Percentiles rank a stretch among this genome's conserved stretches.
These are phyloP conservation scores for Lutjanus argentimaculatus DNA, from an alignment of 2,797 vertebrate species.

Conservation along the genomic window DNA sequence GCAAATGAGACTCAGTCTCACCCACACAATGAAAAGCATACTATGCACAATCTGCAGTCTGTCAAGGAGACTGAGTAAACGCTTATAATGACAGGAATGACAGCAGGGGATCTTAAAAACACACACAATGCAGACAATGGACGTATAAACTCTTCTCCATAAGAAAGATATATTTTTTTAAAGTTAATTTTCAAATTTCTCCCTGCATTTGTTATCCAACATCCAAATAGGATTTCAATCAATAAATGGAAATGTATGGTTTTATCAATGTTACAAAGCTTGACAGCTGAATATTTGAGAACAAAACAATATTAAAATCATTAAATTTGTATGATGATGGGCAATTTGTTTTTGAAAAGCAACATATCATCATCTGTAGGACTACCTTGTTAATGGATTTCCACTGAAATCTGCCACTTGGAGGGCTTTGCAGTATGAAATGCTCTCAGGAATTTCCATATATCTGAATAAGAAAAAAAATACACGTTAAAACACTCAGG, in stretches of 20 bases:
- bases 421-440: slow-evolving; percentile 97
- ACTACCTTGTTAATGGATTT: slow-evolving; percentile 96
- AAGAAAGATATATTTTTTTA: background rate
- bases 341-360: background rate
- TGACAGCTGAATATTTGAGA: background rate
- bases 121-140: background rate
- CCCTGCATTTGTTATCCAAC: background rate
- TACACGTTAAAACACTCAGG: slow-evolving; percentile 13
- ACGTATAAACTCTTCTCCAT: background rate
- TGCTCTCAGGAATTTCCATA: slow-evolving; percentile 97
- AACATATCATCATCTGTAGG: slow-evolving; percentile 9
- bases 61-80: slow-evolving; percentile 16
- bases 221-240: background rate
- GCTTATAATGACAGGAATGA: background rate
- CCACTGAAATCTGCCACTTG: slow-evolving; percentile 99
- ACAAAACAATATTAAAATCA: background rate
- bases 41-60: slow-evolving; percentile 34
- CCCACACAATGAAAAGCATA: slow-evolving; percentile 37
- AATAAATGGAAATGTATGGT: background rate
- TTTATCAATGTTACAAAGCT: background rate
- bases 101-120: slow-evolving; percentile 12
- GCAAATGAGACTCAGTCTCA: slow-evolving; percentile 61
- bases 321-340: background rate
- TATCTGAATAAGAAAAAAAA: slow-evolving; percentile 86
- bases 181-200: background rate